Evolutionary conservation across 2,113 vertebrate genomes (phyloP).

Genomic region (Galbula dea): DNA sequence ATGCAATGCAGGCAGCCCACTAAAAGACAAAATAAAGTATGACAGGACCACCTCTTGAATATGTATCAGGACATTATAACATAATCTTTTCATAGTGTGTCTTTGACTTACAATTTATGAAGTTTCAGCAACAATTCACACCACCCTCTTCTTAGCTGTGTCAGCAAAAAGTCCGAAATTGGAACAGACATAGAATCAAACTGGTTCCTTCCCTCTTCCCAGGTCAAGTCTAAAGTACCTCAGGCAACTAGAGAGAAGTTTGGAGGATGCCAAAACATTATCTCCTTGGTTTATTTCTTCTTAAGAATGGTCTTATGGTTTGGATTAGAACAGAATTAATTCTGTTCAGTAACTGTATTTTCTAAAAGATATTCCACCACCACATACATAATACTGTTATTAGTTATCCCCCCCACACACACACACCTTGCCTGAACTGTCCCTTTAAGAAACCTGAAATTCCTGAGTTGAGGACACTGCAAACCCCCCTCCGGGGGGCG

Average conservation of each 20-base stretch:
- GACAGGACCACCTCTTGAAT: neutral
- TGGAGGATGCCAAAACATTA: neutral
- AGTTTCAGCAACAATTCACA: neutral
- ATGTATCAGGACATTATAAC: neutral
- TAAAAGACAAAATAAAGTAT: accelerated
- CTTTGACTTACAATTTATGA: neutral
- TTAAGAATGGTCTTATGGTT: too few relatives aligned
- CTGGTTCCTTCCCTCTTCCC: neutral
- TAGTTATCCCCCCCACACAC: too few relatives aligned
- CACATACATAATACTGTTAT: too few relatives aligned
- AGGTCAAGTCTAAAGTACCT: neutral
- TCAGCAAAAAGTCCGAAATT: neutral
- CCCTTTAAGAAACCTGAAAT: too few relatives aligned
- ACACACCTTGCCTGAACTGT: too few relatives aligned
- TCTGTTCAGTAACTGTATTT: too few relatives aligned
- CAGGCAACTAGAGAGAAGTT: neutral
- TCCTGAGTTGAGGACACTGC: too few relatives aligned
- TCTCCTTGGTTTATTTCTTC: neutral
- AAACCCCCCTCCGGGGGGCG: too few relatives aligned
- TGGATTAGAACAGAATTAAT: too few relatives aligned
- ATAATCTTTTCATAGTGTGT: neutral
- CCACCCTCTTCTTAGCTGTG: neutral
- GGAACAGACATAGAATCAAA: neutral
- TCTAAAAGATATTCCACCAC: too few relatives aligned
- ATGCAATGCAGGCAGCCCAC: neutral